phyloP scores from a whole-genome alignment of 92 coral and sea anemone genomes.

The Palythoa caribaeorum region DNA sequence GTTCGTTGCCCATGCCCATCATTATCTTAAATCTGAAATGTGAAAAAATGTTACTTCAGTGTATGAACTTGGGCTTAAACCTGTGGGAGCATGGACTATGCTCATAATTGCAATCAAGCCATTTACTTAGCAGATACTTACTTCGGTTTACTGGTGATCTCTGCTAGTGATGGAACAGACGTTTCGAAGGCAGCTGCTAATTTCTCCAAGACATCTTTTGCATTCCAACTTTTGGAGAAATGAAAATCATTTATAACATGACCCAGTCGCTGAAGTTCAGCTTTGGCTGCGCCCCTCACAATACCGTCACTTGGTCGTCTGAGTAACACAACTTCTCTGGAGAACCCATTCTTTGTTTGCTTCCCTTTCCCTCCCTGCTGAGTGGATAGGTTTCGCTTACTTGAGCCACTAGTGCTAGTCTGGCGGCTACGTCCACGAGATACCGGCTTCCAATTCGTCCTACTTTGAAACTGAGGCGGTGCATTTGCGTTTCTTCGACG shows the following conservation, averaged over 20 bases:
- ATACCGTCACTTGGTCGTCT: conserved; percentile 42
- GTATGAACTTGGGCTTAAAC: conserved; percentile 9
- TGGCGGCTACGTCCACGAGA: neutral
- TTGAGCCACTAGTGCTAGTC: conserved; percentile 9
- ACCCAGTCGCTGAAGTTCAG: conserved; percentile 65
- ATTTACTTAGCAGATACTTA: neutral
- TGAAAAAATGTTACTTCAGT: neutral
- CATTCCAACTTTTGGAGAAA: conserved; percentile 56
- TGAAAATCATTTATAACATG: conserved; percentile 57
- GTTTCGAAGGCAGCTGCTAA: conserved; percentile 47
- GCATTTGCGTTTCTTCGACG: conserved; percentile 42
- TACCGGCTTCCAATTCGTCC: too few species aligned
- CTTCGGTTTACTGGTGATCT: conserved; percentile 47
- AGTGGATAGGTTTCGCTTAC: conserved; percentile 18
- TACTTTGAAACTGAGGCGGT: neutral
- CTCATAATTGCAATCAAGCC: neutral
- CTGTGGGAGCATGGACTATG: neutral
- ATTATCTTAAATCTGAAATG: conserved; percentile 40
- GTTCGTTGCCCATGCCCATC: conserved; percentile 61
- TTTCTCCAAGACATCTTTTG: conserved; percentile 43
- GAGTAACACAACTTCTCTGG: conserved; percentile 59
- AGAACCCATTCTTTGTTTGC: conserved; percentile 29
- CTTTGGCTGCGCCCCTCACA: conserved; percentile 58
- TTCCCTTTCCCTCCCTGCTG: conserved; percentile 39
- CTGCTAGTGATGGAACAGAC: conserved; percentile 40